Percentiles rank a stretch among this genome's conserved stretches.
phyloP scores from a whole-genome alignment of 2,797 vertebrate genomes.

The Gastrophryne carolinensis region DNA sequence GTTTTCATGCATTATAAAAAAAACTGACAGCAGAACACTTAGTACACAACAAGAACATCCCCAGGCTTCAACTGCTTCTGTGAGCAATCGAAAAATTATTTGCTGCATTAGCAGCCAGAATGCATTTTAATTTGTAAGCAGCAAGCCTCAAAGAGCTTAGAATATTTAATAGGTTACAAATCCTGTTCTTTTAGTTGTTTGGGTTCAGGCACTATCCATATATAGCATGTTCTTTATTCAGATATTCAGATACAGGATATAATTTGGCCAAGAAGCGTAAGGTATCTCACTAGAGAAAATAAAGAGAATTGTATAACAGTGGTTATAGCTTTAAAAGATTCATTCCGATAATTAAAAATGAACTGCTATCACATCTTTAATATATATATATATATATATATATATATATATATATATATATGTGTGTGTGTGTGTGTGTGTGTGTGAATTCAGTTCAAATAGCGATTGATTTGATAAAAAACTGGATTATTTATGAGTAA shows the following conservation, averaged over 20 bases:
- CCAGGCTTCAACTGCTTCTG: constrained; percentile 13
- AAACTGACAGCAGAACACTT: constrained; percentile 31
- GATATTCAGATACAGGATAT: constrained; percentile 51
- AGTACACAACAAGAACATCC: neutral
- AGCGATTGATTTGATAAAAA: neutral
- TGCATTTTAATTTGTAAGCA: neutral
- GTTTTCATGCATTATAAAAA: constrained; percentile 12
- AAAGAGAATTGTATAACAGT: neutral
- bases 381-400: neutral
- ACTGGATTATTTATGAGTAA: neutral
- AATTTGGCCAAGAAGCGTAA: constrained; percentile 45
- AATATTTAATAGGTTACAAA: constrained; percentile 47
- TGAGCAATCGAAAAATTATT: constrained; percentile 42
- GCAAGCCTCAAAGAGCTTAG: constrained; percentile 29
- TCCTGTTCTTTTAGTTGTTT: constrained; percentile 51
- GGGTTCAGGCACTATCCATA: constrained; percentile 21
- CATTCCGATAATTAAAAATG: neutral
- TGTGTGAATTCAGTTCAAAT: too few relatives aligned
- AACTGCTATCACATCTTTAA: neutral
- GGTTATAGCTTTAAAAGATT: neutral
- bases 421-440: too few relatives aligned
- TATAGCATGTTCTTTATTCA: constrained; percentile 48
- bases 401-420: too few relatives aligned
- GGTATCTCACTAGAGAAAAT: constrained; percentile 54
- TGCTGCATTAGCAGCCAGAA: neutral